Base-by-base conservation (phyloP, 2,888 invertebrate genomes). In the Carterocephalus palaemon region DNA sequence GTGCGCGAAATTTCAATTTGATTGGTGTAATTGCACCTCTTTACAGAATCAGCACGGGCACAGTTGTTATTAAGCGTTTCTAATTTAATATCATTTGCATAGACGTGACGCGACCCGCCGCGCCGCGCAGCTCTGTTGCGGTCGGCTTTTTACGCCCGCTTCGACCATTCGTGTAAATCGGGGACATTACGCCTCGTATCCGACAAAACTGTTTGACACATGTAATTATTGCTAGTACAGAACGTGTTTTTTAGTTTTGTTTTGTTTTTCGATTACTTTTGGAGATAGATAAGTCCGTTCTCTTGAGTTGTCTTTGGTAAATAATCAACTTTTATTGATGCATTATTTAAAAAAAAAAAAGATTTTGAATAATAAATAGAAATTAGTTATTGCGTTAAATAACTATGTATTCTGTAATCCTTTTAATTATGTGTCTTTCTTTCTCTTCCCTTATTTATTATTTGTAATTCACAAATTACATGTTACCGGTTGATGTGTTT, bases 61-160 rank as follows among this genome's bases (percentile, higher is more conserved):
- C 86, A 86, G 86, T 86, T 86, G 86, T 78, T 82, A 82, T 81
- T 80, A 86, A 86, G 85, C 81, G 85, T 67, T 85, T 77, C 81
- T 82, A 84, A 85, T 86, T 86, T 84, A 83, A 84, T 79, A 80
- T 78, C 69, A 86, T 86, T 86, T 86, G 86, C 86, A 86, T 86
- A 85, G 70, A 83, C 85, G 83, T 81, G 83, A 83, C 79, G 80
- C 64, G 70, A 7, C 57, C 52, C 10, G 47, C 49, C 41, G 47
- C 43, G 48, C 38, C 32, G 33, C 23, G 54, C 47, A 46, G 46
- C 28, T 15, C 42, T 38, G 23, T 42, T 42, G 51, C 47, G 49
- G 46, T 19, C 36, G 49, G 37, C 29, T 48, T 52, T 54, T 51
- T 28, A 16, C 26, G n/a, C 22, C 12, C 26, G n/a, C 22, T 17